Evolutionary conservation across 2,888 invertebrate species (phyloP).

Genomic region (Megamerina dolium): DNA sequence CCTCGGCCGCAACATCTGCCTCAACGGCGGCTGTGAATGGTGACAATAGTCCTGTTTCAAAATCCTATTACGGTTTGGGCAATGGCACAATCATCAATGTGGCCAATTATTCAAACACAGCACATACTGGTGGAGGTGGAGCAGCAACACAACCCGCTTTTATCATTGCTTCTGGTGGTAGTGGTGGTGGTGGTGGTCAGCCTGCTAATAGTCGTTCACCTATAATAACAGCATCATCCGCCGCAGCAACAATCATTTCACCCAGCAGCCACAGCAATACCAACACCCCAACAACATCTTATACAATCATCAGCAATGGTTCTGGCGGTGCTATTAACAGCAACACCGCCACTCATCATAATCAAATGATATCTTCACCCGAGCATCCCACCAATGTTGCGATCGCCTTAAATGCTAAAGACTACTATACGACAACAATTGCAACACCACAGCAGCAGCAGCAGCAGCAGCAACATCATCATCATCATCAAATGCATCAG

Average conservation of each 20-base stretch:
- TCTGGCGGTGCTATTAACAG: too few relatives aligned
- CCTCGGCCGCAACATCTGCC: constrained; percentile 24
- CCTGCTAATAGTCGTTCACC: background rate
- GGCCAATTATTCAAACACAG: constrained; percentile 1
- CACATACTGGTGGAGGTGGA: constrained; percentile 6
- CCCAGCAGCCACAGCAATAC: constrained; percentile 17
- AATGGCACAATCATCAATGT: background rate
- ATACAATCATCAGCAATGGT: too few relatives aligned
- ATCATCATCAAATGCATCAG: constrained; percentile 15
- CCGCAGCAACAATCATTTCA: constrained; percentile 7
- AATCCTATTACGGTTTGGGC: constrained; percentile 18
- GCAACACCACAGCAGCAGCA: constrained; percentile 22
- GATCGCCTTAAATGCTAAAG: constrained; percentile 25
- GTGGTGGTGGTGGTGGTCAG: background rate
- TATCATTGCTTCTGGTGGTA: background rate
- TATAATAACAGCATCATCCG: constrained; percentile 5
- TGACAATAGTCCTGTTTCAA: constrained; percentile 37
- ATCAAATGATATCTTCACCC: constrained; percentile 19
- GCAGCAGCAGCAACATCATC: constrained; percentile 9
- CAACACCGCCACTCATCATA: background rate
- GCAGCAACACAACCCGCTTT: constrained; percentile 17
- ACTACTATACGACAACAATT: constrained; percentile 24
- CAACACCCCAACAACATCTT: constrained; percentile 7
- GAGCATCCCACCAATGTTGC: too few relatives aligned
- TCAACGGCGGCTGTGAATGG: constrained; percentile 43